phyloP scores from a whole-genome alignment of 2,113 vertebrate genomes.

The Astatotilapia flaviijosephi region DNA sequence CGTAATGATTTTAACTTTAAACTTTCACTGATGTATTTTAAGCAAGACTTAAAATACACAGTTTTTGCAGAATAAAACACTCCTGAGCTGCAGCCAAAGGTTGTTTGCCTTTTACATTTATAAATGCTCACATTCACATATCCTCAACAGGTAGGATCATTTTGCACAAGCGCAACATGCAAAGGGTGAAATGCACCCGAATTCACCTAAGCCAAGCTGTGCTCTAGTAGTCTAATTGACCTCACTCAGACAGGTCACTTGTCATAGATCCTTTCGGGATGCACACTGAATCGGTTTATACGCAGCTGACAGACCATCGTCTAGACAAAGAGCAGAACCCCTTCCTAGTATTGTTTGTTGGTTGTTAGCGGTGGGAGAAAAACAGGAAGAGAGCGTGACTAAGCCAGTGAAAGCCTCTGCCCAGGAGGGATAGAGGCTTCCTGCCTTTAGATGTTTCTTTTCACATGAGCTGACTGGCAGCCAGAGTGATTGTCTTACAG shows the following conservation, averaged over 20 bases:
- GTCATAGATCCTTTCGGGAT: neutral
- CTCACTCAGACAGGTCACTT: slow-evolving; percentile 13
- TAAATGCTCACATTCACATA: neutral
- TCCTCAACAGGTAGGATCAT: neutral
- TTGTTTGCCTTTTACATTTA: neutral
- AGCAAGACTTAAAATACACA: neutral
- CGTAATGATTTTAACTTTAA: neutral
- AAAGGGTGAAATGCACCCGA: neutral
- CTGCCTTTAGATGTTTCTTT: slow-evolving; percentile 30
- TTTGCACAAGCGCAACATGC: neutral
- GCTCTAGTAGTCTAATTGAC: neutral
- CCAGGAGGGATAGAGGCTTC: slow-evolving; percentile 25
- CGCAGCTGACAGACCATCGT: slow-evolving; percentile 51
- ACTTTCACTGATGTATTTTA: neutral
- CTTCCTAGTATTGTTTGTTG: slow-evolving; percentile 76
- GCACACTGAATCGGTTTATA: slow-evolving; percentile 20
- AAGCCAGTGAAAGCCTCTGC: slow-evolving; percentile 10
- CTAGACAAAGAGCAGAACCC: slow-evolving; percentile 66
- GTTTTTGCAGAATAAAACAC: neutral
- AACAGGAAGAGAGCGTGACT: slow-evolving; percentile 69
- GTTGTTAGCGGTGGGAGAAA: slow-evolving; percentile 56
- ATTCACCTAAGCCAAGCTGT: neutral
- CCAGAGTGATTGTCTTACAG: neutral
- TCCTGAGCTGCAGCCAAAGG: neutral
- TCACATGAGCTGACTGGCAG: neutral